Base-by-base conservation (phyloP, 2,113 vertebrate genomes). In the Mesoclemmys tuberculata region DNA sequence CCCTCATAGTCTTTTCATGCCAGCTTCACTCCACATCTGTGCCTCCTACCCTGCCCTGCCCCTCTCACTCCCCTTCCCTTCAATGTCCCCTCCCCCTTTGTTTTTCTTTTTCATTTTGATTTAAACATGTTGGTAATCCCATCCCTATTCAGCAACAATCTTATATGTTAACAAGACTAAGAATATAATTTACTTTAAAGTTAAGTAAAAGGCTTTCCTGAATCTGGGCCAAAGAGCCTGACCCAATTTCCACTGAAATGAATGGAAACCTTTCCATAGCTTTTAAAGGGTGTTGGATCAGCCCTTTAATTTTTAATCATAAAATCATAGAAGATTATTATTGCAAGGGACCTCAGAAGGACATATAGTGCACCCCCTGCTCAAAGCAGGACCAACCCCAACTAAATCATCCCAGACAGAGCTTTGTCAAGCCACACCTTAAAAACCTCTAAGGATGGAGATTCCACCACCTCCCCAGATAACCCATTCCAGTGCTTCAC, bases 211-310 rank as follows among this genome's bases (percentile, higher is more conserved):
- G 83, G 35, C 80, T 84, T 89, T 6, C 9, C 52, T 38, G 8
- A 3, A 52, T 87, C 41, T 52, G 68, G 51, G 74, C 41, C 41
- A 44, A 27, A 12, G 41, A 7, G 22, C 71, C 41, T 46, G 24
- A 81, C 26, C 1, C 26, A 87, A 1, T 2, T 90, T 6, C 4
- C 71, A 46, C 7, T 44, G 22, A 80, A 82, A 41, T 38, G 7
- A 46, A 74, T 56, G 13, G 26, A 1, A 49, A 2, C 0, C 0
- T 85, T 68, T 44, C 41, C 74, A 44, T 46, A 80, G 2, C 2
- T 58, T 84, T 38, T 24, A 77, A 27, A 41, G 41, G 41, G 26
- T 8, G 41, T 14, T 77, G 74, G 74, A 22, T 46, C 41, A 41
- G 41, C 41, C 41, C 74, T 77, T 77, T 27, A 11, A 21, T 0